Evolutionary conservation across 1,140 invertebrate genomes (phyloP), one percentile per base, ranked within the genome.

Genomic region (Thereuonema tuberculata): DNA sequence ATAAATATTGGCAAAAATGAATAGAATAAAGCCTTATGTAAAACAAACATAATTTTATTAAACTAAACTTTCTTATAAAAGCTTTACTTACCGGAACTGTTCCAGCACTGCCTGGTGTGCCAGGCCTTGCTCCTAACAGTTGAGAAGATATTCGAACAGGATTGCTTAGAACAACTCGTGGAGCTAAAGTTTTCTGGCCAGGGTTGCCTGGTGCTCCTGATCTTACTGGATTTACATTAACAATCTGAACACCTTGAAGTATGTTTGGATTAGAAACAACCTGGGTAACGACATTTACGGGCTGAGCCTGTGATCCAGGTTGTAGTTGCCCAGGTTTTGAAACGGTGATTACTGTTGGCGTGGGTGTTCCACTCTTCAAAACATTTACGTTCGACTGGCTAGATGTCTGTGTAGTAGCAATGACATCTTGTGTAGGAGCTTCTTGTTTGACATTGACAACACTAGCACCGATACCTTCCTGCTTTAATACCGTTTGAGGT

Each of bases 111-210:
- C 43, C 61, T 58, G 66, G 61, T 27, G 58, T 48, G 67, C 86
- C 84, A 61, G 86, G 83, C 70, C 89, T 78, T 24, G 85, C 77
- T 60, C 84, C 84, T 64, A 89, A 83, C 74, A 92, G 82, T 70
- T 89, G 87, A 67, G 82, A 79, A 61, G 67, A 50, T 58, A 66
- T 60, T 28, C 63, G 48, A 58, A 67, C 62, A 21, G 62, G 65
- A 56, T 63, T 66, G 64, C 83, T 83, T 66, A 89, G 84, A 62
- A 92, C 84, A 61, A 91, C 83, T 62, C 88, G 79, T 17, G 85
- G 80, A 25, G 84, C 79, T 31, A 85, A 80, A 50, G 81, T 81
- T 70, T 89, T 89, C 68, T 85, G 83, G 60, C 79, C 79, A n/a
- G 80, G 75, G 59, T 81, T 79, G 59, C 78, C 72, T 24, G 84